Conservation (phyloP, 2,888 invertebrate species). For the Drosophila yooni region DNA sequence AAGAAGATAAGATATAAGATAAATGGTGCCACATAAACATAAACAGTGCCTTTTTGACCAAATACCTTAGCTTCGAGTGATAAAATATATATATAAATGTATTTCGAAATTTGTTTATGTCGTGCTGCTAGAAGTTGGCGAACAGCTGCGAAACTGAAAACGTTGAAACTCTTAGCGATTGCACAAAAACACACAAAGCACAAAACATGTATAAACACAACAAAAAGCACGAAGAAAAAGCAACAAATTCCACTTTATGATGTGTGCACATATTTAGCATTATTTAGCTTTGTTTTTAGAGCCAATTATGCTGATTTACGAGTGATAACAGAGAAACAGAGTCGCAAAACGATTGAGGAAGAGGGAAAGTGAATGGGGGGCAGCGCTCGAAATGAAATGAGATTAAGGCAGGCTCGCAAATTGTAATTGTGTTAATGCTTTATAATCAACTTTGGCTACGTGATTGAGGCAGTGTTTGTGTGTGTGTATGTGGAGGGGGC, state of each 20-base stretch:
- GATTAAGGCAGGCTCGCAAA: slow-evolving; percentile 30
- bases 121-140: slow-evolving; percentile 50
- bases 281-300: slow-evolving; percentile 44
- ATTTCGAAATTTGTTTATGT: slow-evolving; percentile 36
- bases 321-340: slow-evolving; percentile 31
- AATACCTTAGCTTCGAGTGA: slow-evolving; percentile 11
- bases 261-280: slow-evolving; percentile 47
- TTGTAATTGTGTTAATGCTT: slow-evolving; percentile 44
- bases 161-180: slow-evolving; percentile 24
- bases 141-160: slow-evolving; percentile 44
- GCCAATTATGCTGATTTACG: slow-evolving; percentile 51
- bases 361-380: neutral
- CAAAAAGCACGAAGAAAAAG: neutral
- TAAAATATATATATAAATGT: neutral
- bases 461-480: slow-evolving; percentile 1
- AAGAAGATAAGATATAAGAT: neutral
- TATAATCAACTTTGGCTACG: slow-evolving; percentile 22
- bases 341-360: neutral
- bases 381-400: slow-evolving; percentile 8
- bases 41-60: neutral
- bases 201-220: slow-evolving; percentile 1
- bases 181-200: neutral
- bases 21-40: neutral
- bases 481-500: neutral
- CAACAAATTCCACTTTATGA: slow-evolving; percentile 10